Evolutionary conservation across 2,113 vertebrate species (phyloP).

Genomic region (Brachionichthys hirsutus): DNA sequence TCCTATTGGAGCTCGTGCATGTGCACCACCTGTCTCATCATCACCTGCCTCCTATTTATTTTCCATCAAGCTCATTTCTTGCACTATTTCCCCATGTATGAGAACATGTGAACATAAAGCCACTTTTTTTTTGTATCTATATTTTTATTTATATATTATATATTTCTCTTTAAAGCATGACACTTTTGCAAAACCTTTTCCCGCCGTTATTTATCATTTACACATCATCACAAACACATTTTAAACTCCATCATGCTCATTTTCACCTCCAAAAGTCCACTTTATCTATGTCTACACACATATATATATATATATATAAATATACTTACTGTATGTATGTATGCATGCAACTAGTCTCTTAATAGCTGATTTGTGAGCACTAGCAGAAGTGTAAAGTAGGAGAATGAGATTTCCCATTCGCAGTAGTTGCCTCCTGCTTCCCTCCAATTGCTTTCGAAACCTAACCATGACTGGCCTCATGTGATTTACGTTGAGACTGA

Average conservation of each 20-base stretch:
- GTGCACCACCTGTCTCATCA: constrained; percentile 2
- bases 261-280: too few relatives aligned
- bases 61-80: constrained; percentile 2
- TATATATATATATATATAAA: too few relatives aligned
- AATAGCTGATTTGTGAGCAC: constrained; percentile 45
- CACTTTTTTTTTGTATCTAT: neutral
- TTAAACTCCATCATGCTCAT: too few relatives aligned
- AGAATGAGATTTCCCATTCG: constrained; percentile 7
- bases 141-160: constrained; percentile 14
- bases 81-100: neutral
- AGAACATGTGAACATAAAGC: neutral
- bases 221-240: neutral
- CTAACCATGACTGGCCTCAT: constrained; percentile 8
- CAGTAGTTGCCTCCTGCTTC: constrained; percentile 11
- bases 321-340: constrained; percentile 14
- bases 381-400: constrained; percentile 45
- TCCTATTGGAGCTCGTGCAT: constrained; percentile 42
- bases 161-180: too few relatives aligned
- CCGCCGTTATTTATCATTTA: constrained; percentile 16
- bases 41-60: constrained; percentile 17
- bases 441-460: constrained; percentile 24
- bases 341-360: constrained; percentile 7
- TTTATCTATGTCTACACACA: too few relatives aligned
- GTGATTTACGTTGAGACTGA: constrained; percentile 13
- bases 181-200: neutral